Base-by-base conservation (phyloP, 2,113 vertebrate species). In the Notothenia coriiceps region DNA sequence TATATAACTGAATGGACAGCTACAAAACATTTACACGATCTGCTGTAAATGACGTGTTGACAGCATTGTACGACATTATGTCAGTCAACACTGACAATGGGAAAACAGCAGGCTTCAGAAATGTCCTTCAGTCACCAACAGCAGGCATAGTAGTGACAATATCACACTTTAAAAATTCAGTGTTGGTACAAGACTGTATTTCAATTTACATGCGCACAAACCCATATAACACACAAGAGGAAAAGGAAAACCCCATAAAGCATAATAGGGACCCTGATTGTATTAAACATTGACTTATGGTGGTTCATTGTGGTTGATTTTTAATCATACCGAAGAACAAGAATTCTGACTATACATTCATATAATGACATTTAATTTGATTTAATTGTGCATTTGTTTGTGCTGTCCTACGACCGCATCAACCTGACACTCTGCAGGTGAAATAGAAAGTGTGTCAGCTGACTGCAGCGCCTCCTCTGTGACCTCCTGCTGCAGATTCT, bases 401-500 rank as follows among this genome's bases (percentile, higher is more conserved):
- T 44, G 13, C 6, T 46, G n/a, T 64, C 8, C 5, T 22, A 5
- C 13, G 20, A 20, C 60, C 7, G 35, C 35, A 8, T 40, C 6
- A 40, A 40, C 35, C 7, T 43, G 18, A 2, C 18, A 22, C 61
- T 1, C 40, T 4, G 1, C n/a, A 5, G 22, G 18, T 40, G 35
- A 7, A 40, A 40, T 8, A 8, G 35, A 40, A 40, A 40, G 35
- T 40, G 35, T 40, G 35, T 40, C 18, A 52, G 51, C 51, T 20
- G 51, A 20, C 18, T 52, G 11, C 22, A 25, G 54, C 25, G 55
- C 29, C 55, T 29, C 57, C 20, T 47, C 47, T 54, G 20, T 35
- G 46, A 55, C 79, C 33, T 70, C 44, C 72, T 65, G 61, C 79
- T 5, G 25, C 66, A 40, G 33, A 52, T 40, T 56, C 29, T 13